Conservation (phyloP, 2,113 vertebrate genomes). For the Nesogale talazaci region DNA sequence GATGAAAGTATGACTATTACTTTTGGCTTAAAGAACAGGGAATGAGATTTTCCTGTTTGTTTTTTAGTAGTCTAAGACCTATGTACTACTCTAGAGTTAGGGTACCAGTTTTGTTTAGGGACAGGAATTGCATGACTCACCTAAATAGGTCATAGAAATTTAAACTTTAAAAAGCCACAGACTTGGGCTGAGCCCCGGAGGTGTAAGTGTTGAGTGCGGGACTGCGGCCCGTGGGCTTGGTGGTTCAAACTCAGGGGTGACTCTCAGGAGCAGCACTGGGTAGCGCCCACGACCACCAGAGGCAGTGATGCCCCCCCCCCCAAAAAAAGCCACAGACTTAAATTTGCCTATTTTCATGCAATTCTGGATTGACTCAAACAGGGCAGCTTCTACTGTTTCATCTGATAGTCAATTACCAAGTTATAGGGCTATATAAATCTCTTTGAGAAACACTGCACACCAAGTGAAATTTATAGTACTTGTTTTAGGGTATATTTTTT, state of each 20-base stretch:
- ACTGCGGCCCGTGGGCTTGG: no score
- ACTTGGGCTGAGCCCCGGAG: no score
- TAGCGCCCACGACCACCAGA: no score
- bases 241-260: no score
- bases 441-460: neutral
- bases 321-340: neutral
- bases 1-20: neutral
- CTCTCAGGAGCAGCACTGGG: no score
- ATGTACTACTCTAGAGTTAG: neutral
- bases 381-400: slow-evolving; percentile 30
- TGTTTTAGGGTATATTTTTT: neutral
- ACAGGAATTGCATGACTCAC: neutral
- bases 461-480: neutral
- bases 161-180: no score
- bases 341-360: slow-evolving; percentile 26
- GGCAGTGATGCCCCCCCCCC: no score
- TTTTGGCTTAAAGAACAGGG: slow-evolving; percentile 35
- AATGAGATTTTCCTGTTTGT: neutral
- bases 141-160: slow-evolving; percentile 13
- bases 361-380: neutral
- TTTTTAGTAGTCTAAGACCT: neutral
- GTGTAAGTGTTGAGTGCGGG: no score
- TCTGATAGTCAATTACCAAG: slow-evolving; percentile 47
- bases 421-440: neutral
- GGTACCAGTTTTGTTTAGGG: neutral